Base-by-base conservation (phyloP, 2,888 invertebrate genomes). In the Drosophila lutescens region DNA sequence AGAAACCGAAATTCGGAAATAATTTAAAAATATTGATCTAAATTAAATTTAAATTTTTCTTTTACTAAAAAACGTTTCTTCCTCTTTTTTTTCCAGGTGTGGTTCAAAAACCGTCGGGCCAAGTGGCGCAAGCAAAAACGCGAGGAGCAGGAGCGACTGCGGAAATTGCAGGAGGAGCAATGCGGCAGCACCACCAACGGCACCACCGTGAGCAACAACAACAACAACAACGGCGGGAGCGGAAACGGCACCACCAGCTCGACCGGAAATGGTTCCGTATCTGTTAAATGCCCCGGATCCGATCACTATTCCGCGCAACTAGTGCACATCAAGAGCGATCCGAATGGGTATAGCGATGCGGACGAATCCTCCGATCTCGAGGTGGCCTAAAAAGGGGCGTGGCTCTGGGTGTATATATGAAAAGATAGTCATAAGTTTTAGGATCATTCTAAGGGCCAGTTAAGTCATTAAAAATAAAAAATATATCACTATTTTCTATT, bases 51-150 rank as follows among this genome's bases (percentile, higher is more conserved):
- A 12, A 12, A 34, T 4, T 34, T 13, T 13, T 9, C 12, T 17
- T 2, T 0, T 23, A 34, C 10, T 59, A 23, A 59, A 6, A 13
- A 3, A 4, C 1, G 5, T 7, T 46, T n/a, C 2, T 10, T 68
- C 78, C 75, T 79, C 75, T 34, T 43, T 12, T 47, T 58, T 65
- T 78, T 68, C 67, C 93, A 98, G 98, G 98, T 98, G 12, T 98
- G 98, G 98, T 98, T 98, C 93, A 98, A 98, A 93, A 98, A 98
- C 92, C 95, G 98, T 20, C 94, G 98, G 41, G 98, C 98, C 80
- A 98, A 98, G 93, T 98, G 98, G 98, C 95, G 98, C 80, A 98
- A 98, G 90, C 98, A 98, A 91, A 98, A 98, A 91, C 95, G 98
- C 2, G 98, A 96, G 91, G 95, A 96, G 91, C 95, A 97, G 92